Conservation (phyloP, 2,797 vertebrate genomes). For the Helicolenus hilgendorfi region DNA sequence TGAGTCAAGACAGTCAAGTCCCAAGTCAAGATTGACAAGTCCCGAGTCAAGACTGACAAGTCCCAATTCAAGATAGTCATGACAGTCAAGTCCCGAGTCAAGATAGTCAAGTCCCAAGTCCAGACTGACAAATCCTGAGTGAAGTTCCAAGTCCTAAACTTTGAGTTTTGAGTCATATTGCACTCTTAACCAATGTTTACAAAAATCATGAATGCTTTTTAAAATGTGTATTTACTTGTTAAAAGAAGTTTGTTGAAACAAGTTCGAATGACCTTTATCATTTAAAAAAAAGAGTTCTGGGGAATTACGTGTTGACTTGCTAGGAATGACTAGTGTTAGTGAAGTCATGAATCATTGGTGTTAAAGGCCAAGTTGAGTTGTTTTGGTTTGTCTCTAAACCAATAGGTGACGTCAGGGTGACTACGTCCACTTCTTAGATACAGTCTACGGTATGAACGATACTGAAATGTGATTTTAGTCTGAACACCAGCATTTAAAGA, state of each 20-base stretch:
- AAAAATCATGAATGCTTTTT: not conserved
- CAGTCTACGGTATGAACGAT: not conserved
- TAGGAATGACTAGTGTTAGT: too few relatives aligned
- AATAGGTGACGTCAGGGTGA: not conserved
- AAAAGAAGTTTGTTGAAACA: not conserved
- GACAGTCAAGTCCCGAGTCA: accelerated
- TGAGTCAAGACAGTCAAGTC: too few relatives aligned
- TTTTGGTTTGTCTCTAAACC: not conserved
- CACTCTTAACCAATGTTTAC: not conserved
- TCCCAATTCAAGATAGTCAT: too few relatives aligned
- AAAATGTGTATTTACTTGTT: not conserved
- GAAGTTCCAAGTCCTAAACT: not conserved
- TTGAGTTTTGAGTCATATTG: not conserved
- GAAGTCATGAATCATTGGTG: too few relatives aligned
- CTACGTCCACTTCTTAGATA: not conserved
- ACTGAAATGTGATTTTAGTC: not conserved
- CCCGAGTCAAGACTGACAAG: too few relatives aligned
- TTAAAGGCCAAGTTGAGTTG: too few relatives aligned
- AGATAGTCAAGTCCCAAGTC: too few relatives aligned
- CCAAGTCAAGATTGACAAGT: too few relatives aligned
- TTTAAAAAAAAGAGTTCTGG: too few relatives aligned
- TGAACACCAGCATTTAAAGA: not conserved
- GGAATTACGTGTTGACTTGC: not conserved
- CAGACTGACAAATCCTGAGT: not conserved
- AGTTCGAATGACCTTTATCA: too few relatives aligned